phyloP scores from a whole-genome alignment of 2,797 vertebrate genomes.

The Chromis chromis region DNA sequence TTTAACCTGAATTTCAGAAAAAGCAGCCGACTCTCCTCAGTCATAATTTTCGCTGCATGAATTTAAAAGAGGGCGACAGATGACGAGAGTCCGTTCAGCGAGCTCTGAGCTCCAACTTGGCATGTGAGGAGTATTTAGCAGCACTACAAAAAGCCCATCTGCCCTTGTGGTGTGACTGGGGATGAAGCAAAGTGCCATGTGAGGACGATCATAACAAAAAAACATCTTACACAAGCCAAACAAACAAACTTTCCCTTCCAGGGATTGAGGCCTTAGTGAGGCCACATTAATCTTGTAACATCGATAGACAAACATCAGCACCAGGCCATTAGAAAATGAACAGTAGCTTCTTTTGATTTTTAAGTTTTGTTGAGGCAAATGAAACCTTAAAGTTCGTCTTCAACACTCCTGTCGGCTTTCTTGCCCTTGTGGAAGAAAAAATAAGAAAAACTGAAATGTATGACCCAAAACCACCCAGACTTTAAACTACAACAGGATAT shows the following conservation, averaged over 20 bases:
- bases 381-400: neutral
- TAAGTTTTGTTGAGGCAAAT: neutral
- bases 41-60: conserved; percentile 9
- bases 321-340: neutral
- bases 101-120: conserved; percentile 1
- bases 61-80: conserved; percentile 9
- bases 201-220: conserved; percentile 35
- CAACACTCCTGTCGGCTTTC: too few species aligned
- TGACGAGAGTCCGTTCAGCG: conserved; percentile 3
- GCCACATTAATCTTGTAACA: conserved; percentile 41
- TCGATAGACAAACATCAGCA: conserved; percentile 4
- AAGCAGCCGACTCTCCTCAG: neutral
- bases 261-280: conserved; percentile 18
- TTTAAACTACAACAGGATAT: too few species aligned
- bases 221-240: conserved; percentile 23
- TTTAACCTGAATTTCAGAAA: neutral
- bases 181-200: conserved; percentile 40
- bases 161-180: conserved; percentile 36
- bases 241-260: conserved; percentile 36
- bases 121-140: conserved; percentile 40
- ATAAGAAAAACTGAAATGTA: neutral
- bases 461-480: neutral
- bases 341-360: neutral
- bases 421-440: too few species aligned
- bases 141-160: conserved; percentile 54